These are phyloP conservation scores for Pyxicephalus adspersus DNA, from an alignment of 2,113 vertebrate species.

Conservation along the genomic window DNA sequence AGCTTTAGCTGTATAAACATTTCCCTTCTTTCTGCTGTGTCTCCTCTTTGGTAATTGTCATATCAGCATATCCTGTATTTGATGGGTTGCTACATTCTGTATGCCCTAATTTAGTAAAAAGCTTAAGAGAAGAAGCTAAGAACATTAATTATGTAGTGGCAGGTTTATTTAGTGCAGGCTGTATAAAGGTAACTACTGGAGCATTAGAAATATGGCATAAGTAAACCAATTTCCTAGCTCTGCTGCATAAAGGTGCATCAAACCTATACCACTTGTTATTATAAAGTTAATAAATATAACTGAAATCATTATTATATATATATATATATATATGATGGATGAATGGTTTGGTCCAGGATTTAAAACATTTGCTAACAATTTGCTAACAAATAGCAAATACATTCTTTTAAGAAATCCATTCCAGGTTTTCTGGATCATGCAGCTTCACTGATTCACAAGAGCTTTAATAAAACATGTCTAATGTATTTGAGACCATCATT, in stretches of 20 bases:
- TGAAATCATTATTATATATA: too few relatives aligned
- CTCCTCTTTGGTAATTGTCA: conserved; percentile 26
- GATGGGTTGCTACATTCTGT: conserved; percentile 7
- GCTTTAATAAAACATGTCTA: too few relatives aligned
- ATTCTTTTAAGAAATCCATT: too few relatives aligned
- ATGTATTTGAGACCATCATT: too few relatives aligned
- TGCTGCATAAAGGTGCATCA: background rate
- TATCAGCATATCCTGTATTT: conserved; percentile 38
- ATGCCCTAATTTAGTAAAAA: conserved; percentile 44
- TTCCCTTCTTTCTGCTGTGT: conserved; percentile 28
- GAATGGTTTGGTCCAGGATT: too few relatives aligned
- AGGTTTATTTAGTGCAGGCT: conserved; percentile 36
- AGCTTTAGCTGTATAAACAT: conserved; percentile 25
- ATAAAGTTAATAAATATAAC: background rate
- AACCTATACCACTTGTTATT: background rate
- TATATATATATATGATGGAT: too few relatives aligned
- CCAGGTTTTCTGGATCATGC: too few relatives aligned
- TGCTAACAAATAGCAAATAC: too few relatives aligned
- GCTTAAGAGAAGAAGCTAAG: background rate
- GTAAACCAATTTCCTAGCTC: background rate
- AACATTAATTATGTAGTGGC: conserved; percentile 46
- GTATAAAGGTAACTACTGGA: conserved; percentile 8
- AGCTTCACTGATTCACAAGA: too few relatives aligned
- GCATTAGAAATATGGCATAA: background rate
- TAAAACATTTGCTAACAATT: too few relatives aligned